Base-by-base conservation (phyloP, 2,113 vertebrate genomes). In the Columba janthina region DNA sequence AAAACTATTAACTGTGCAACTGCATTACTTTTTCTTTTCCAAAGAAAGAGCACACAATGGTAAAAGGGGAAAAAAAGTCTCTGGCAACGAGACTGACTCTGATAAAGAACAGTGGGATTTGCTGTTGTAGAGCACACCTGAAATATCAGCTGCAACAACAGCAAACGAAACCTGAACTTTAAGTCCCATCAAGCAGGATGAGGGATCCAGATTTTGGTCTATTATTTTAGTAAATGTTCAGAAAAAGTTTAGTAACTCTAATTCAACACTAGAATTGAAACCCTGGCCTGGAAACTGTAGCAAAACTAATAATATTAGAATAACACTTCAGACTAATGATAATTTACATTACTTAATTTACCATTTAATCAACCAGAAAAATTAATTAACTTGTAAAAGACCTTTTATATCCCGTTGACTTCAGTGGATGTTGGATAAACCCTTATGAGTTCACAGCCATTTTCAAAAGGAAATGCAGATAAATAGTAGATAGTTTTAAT, bases 321-420 rank as follows among this genome's bases (percentile, higher is more conserved):
- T 86, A 88, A 74, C 13, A 60, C 72, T 77, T 94, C 64, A 93
- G 61, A 38, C 50, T 90, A 93, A 96, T 72, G 61, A 71, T 67
- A 84, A 88, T 93, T 96, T 94, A 84, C 57, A 65, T 92, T 84
- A 84, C 28, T 77, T 96, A 92, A 93, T 88, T 91, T 94, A 32
- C 38, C 51, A 2, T 93, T 95, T 88, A 91, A 94, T 90, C 79
- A 53, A 44, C 51, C 21, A 84, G 67, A 93, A 96, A 95, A 95
- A 86, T n/a, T 76, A 88, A 91, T 87, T 94, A 0, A 0, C 26
- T 76, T 14, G 67, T 94, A 83, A 93, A 96, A 95, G 64, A 60
- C 42, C 28, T 94, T 64, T 88, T 66, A 38, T 60, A 88, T 83
- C 25, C 60, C 56, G 50, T n/a, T 88, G 76, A 71, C 21, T 88